Conservation (phyloP, 2,113 vertebrate species). For the Canis aureus region DNA sequence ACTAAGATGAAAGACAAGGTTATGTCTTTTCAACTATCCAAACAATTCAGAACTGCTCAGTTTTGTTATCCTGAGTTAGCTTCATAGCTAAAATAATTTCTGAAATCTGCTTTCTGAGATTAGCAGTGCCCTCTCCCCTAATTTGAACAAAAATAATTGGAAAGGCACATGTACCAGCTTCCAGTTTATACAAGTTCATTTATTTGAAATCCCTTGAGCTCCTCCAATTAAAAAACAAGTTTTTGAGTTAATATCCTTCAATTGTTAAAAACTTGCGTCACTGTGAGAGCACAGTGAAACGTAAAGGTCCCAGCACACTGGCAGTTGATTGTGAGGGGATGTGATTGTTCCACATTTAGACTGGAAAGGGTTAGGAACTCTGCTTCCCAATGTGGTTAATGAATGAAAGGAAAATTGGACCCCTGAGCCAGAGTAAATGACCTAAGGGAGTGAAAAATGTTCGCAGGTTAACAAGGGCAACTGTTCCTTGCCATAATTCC, state of each 20-base stretch:
- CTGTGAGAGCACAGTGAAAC: slow-evolving; percentile 88
- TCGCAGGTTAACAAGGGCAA: slow-evolving; percentile 95
- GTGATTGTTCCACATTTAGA: slow-evolving; percentile 95
- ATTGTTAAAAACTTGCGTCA: slow-evolving; percentile 99
- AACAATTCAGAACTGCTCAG: slow-evolving; percentile 49
- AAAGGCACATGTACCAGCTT: slow-evolving; percentile 91
- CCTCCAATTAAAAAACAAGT: slow-evolving; percentile 92
- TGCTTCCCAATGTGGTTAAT: slow-evolving; percentile 96
- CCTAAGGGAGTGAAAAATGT: slow-evolving; percentile 96
- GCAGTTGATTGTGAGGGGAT: slow-evolving; percentile 92
- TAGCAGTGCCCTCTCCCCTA: slow-evolving; percentile 88
- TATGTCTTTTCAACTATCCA: slow-evolving; percentile 67
- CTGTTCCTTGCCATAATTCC: slow-evolving; percentile 88
- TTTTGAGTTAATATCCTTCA: slow-evolving; percentile 97
- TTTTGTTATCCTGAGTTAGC: slow-evolving; percentile 53
- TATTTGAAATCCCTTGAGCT: slow-evolving; percentile 89
- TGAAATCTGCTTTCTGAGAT: slow-evolving; percentile 88
- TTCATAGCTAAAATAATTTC: slow-evolving; percentile 84
- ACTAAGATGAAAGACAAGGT: slow-evolving; percentile 67
- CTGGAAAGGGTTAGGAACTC: slow-evolving; percentile 97
- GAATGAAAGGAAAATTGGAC: slow-evolving; percentile 95
- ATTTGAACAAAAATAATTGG: slow-evolving; percentile 89
- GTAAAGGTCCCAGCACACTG: slow-evolving; percentile 88
- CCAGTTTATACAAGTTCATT: slow-evolving; percentile 90
- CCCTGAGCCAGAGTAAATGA: slow-evolving; percentile 92